Conservation (phyloP, 1,140 invertebrate species). For the Neoseiulus cucumeris region DNA sequence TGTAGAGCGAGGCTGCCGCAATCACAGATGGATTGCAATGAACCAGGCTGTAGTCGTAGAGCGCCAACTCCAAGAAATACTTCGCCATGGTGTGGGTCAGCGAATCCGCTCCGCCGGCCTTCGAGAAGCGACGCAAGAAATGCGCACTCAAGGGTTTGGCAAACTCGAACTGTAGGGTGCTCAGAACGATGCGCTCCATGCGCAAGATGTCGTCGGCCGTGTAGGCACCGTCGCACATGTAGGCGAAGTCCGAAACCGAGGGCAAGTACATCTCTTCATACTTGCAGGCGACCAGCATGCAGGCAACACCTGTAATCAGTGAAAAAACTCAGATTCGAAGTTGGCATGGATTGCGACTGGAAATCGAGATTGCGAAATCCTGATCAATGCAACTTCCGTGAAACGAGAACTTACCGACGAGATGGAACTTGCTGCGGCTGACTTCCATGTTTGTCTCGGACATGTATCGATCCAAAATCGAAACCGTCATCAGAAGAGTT, state of each 20-base stretch:
- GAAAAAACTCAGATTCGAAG: too few species aligned
- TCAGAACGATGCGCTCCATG: conserved; percentile 64
- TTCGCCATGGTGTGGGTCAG: conserved; percentile 68
- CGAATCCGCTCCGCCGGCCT: conserved; percentile 45
- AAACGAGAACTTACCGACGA: conserved; percentile 47
- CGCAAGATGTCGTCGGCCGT: conserved; percentile 49
- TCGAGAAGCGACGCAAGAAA: conserved; percentile 61
- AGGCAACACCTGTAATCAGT: conserved; percentile 36
- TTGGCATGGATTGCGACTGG: too few species aligned
- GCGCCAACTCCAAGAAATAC: conserved; percentile 68
- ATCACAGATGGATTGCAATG: conserved; percentile 58
- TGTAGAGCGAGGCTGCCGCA: conserved; percentile 49
- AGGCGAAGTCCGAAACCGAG: conserved; percentile 69
- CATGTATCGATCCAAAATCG: conserved; percentile 72
- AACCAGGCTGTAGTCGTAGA: conserved; percentile 59
- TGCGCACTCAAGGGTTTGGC: conserved; percentile 63
- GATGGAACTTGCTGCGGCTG: conserved; percentile 48
- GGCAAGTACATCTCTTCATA: conserved; percentile 88
- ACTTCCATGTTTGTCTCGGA: conserved; percentile 36
- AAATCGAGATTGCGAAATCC: too few species aligned
- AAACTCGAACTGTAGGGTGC: conserved; percentile 52
- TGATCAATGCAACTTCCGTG: too few species aligned
- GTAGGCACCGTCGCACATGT: conserved; percentile 75
- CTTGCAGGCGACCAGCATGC: conserved; percentile 77
- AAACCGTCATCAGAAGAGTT: conserved; percentile 69